phyloP scores from a whole-genome alignment of 2,888 invertebrate species.

The Dynastes hyllus region DNA sequence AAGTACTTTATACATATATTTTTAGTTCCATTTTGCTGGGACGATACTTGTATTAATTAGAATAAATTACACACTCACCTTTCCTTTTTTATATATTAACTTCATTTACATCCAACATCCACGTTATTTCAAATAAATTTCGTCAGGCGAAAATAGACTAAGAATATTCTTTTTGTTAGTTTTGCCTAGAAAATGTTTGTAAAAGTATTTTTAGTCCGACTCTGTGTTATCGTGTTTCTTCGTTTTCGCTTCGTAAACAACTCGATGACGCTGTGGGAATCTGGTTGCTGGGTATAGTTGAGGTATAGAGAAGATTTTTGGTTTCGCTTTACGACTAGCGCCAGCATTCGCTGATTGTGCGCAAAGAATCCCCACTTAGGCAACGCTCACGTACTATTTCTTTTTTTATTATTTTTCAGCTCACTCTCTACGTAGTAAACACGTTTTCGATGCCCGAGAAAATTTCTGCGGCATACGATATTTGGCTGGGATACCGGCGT shows the following conservation, averaged over 20 bases:
- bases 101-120: too few relatives aligned
- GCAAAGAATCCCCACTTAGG: constrained; percentile 39
- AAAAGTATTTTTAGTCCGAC: constrained; percentile 3
- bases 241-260: constrained; percentile 53
- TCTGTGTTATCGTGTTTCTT: constrained; percentile 47
- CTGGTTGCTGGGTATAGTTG: constrained; percentile 39
- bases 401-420: constrained; percentile 35
- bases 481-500: not conserved
- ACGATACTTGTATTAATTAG: too few relatives aligned
- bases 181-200: too few relatives aligned
- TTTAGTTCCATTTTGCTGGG: too few relatives aligned
- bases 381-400: constrained; percentile 32
- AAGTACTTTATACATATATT: too few relatives aligned
- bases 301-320: constrained; percentile 30
- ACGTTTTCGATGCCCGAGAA: constrained; percentile 40
- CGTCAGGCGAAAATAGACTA: too few relatives aligned
- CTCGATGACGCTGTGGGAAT: constrained; percentile 54
- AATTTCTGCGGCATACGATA: constrained; percentile 27
- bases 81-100: too few relatives aligned
- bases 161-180: too few relatives aligned
- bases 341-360: constrained; percentile 45
- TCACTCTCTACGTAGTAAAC: constrained; percentile 43
- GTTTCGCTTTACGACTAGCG: constrained; percentile 48
- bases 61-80: too few relatives aligned
- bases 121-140: too few relatives aligned